Percentiles rank a stretch among this genome's conserved stretches.
Conservation (phyloP, 2,888 invertebrate genomes). For the Mimachlamys varia region DNA sequence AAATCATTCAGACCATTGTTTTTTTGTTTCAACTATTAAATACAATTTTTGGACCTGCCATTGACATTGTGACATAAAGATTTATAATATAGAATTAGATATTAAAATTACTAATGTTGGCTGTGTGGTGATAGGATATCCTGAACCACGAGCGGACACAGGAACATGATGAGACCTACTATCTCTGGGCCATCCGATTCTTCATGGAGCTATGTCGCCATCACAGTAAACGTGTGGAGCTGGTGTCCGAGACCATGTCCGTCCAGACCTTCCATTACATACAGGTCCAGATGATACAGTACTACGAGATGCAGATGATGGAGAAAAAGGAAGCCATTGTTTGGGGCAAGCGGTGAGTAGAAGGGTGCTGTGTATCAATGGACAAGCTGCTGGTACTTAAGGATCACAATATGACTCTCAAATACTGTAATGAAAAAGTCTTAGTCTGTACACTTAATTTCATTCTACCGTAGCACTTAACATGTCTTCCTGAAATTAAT, state of each 20-base stretch:
- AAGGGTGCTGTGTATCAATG: neutral
- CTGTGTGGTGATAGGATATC: constrained; percentile 78
- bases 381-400: too few species aligned
- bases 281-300: constrained; percentile 94
- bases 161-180: constrained; percentile 95
- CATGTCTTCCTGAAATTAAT: too few species aligned
- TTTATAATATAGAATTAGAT: too few species aligned
- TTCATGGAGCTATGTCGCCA: constrained; percentile 98
- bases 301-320: constrained; percentile 89
- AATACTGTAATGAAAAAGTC: too few species aligned
- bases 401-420: too few species aligned
- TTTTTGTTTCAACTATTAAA: too few species aligned
- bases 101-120: neutral
- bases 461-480: too few species aligned
- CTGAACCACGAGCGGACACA: constrained; percentile 85
- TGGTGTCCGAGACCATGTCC: constrained; percentile 96
- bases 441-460: too few species aligned
- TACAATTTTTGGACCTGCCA: too few species aligned
- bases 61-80: too few species aligned
- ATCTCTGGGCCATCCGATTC: constrained; percentile 96
- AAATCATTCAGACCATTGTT: too few species aligned
- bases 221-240: constrained; percentile 92
- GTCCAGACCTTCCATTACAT: constrained; percentile 96
- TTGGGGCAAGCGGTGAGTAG: constrained; percentile 89
- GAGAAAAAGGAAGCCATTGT: constrained; percentile 92